Evolutionary conservation across 2,888 invertebrate genomes (phyloP).

Genomic region (Temnothorax ravouxi): DNA sequence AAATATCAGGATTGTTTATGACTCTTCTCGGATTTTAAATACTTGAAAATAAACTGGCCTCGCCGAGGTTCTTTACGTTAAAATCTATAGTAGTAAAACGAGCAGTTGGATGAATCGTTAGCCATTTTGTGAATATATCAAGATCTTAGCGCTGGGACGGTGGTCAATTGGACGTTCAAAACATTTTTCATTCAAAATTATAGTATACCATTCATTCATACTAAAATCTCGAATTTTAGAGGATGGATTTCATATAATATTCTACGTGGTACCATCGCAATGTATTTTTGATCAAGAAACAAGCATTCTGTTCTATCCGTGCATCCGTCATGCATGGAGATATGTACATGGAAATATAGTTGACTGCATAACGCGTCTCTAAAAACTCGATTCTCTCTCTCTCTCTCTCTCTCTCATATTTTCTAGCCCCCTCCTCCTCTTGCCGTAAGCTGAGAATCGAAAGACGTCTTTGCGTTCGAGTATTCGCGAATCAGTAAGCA

Average conservation of each 20-base stretch:
- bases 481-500: slow-evolving; percentile 65
- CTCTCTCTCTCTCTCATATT: background rate
- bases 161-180: background rate
- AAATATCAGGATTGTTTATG: background rate
- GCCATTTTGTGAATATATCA: background rate
- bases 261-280: background rate
- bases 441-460: slow-evolving; percentile 53
- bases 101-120: background rate
- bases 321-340: slow-evolving; percentile 19
- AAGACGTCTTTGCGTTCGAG: slow-evolving; percentile 54
- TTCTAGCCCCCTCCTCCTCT: background rate
- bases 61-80: background rate
- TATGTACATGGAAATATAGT: slow-evolving; percentile 39
- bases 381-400: slow-evolving; percentile 56
- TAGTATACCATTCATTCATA: background rate
- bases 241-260: background rate
- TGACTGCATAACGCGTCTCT: slow-evolving; percentile 55
- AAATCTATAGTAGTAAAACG: background rate
- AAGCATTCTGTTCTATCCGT: slow-evolving; percentile 14
- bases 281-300: slow-evolving; percentile 17
- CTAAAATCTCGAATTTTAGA: background rate
- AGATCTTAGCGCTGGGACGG: background rate
- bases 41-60: background rate
- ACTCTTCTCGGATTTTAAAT: background rate
- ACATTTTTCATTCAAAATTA: background rate